Evolutionary conservation across 2,888 invertebrate species (phyloP), one percentile per base, ranked within the genome.

Genomic region (Cerastoderma edule): DNA sequence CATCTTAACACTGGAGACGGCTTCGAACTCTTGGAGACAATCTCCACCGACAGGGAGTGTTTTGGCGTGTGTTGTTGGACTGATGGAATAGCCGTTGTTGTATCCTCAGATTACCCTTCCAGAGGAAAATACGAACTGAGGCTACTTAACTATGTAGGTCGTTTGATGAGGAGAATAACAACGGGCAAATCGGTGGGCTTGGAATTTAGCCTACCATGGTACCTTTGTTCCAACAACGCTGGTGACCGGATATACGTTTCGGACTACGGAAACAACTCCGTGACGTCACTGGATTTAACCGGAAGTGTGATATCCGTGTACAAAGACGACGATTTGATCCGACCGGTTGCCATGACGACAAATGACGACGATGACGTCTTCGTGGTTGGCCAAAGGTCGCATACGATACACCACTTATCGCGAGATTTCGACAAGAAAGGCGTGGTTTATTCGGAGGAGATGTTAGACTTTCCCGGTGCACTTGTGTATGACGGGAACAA

Each of bases 121-220:
- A 46, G 44, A 5, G 77, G 80, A 2, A 53, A 68, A 8, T 64
- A 75, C n/a, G 77, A 77, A 53, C 67, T 81, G 22, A 46, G 69
- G 3, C 66, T 81, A 0, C 56, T 78, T 2, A 75, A 81, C 24
- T 81, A 81, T 44, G 30, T 33, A 32, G 80, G 80, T 2, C 54
- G 57, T 10, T 16, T 70, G 0, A 50, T 32, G 30, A 50, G 68
- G 28, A 72, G 63, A 30, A 72, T 67, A 27, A 65, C 46, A 4
- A 19, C 54, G 5, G 65, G 64, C 19, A 78, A 77, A 53, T 30
- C 57, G 19, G 54, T 54, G 32, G 46, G 50, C 4, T 22, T 81
- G 1, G 75, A 77, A 35, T 70, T 77, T 53, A 75, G 65, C 22
- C 56, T 81, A n/a, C 80, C 80, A 2, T 81, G 80, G 80, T 78